Base-by-base conservation (phyloP, 2,888 invertebrate genomes). In the Peribatodes rhomboidaria region DNA sequence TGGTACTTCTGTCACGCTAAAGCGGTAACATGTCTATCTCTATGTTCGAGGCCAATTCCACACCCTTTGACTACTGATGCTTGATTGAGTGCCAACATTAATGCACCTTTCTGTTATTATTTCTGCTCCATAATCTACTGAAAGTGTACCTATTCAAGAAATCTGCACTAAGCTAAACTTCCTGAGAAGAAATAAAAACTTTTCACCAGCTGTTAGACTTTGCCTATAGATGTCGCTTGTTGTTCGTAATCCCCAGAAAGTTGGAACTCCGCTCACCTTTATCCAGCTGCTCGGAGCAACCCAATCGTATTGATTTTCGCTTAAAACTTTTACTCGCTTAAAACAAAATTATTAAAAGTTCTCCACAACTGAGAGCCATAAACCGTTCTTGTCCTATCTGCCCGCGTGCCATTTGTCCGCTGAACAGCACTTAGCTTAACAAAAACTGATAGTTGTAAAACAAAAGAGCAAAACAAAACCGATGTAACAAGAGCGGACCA, bases 371-470 rank as follows among this genome's bases (percentile, higher is more conserved):
- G 72, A 70, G 71, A 68, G 61, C 83, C 85, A 89, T 88, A 88
- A 88, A 88, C 77, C 78, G 78, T 72, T 68, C 70, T 65, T 67
- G 68, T 79, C 80, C 86, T 91, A 91, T 92, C 89, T 84, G 77
- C 76, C 79, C 85, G 80, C 85, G 83, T 85, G 88, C 90, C 90
- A 88, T 90, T 91, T 90, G 90, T 90, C 87, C 87, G 86, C 82
- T 87, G 87, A 83, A 84, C 90, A 88, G 92, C 91, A 90, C 90
- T 92, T 92, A 91, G 89, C 91, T 90, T 90, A 91, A 91, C 91
- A 90, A 91, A 92, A 92, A 92, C 90, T 88, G 92, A 92, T 91
- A 91, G 91, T 91, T 92, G 92, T 92, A 85, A 88, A 87, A 89
- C 89, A 88, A 92, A 92, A 89, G 86, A 87, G 89, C 81, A 78